Conservation (phyloP, 1,140 invertebrate genomes). For the Pararge aegeria region DNA sequence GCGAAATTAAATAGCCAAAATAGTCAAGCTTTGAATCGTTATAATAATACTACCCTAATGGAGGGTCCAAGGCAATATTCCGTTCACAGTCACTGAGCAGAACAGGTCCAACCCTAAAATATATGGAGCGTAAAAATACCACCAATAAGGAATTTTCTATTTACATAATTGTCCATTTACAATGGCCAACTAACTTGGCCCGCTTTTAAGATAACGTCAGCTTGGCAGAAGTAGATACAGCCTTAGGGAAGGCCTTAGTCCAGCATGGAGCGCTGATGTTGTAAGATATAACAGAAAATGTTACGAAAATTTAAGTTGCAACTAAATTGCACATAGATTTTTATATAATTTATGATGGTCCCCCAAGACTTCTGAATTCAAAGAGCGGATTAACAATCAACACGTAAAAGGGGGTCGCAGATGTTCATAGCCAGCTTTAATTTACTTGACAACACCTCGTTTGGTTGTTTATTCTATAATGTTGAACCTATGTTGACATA, state of each 20-base stretch:
- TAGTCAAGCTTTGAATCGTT: conserved; percentile 1
- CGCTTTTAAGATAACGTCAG: conserved; percentile 5
- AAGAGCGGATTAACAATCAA: too few relatives aligned
- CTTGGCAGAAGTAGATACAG: background rate
- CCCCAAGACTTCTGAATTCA: too few relatives aligned
- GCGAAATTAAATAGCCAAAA: background rate
- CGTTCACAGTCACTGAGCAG: conserved; percentile 6
- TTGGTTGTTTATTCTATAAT: too few relatives aligned
- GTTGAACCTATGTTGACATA: too few relatives aligned
- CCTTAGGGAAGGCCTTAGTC: background rate
- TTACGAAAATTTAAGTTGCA: background rate
- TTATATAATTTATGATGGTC: too few relatives aligned
- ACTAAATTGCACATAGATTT: too few relatives aligned
- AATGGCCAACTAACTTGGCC: conserved; percentile 10
- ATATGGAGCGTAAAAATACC: conserved; percentile 17
- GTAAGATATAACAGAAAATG: background rate
- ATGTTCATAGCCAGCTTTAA: too few relatives aligned
- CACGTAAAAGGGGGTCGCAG: too few relatives aligned
- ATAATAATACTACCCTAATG: conserved; percentile 10
- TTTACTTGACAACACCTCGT: too few relatives aligned
- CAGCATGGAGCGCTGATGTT: background rate
- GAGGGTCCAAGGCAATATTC: conserved; percentile 10
- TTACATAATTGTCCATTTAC: conserved; percentile 22
- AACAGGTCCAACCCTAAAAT: conserved; percentile 11
- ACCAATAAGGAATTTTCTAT: conserved; percentile 26